Evolutionary conservation across 2,888 invertebrate genomes (phyloP).

Genomic region (Nymphalis polychloros): DNA sequence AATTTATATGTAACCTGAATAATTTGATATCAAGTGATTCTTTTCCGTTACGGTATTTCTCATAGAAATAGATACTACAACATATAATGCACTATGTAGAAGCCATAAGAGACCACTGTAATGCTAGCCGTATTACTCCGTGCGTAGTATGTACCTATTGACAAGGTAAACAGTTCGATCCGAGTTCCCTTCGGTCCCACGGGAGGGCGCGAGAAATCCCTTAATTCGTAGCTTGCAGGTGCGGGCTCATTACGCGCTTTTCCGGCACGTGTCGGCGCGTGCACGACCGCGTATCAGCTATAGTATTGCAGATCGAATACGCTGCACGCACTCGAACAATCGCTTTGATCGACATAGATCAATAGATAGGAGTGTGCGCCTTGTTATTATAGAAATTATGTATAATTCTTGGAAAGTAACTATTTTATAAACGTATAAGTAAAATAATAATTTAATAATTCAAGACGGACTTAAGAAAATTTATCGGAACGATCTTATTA

Average conservation of each 20-base stretch:
- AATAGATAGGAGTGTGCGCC: constrained; percentile 41
- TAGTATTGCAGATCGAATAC: constrained; percentile 58
- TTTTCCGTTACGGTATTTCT: neutral
- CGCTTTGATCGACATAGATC: constrained; percentile 54
- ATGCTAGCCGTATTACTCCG: constrained; percentile 64
- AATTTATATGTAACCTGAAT: neutral
- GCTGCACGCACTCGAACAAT: constrained; percentile 57
- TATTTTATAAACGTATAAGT: no score
- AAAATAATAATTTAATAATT: no score
- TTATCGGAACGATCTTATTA: no score
- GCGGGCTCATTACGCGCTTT: constrained; percentile 78
- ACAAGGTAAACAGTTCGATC: constrained; percentile 67
- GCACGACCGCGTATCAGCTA: constrained; percentile 53
- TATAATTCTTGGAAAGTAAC: no score
- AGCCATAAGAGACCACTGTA: constrained; percentile 43
- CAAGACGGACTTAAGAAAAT: no score
- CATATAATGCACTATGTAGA: constrained; percentile 34
- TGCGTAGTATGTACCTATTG: constrained; percentile 61
- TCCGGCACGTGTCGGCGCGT: constrained; percentile 75
- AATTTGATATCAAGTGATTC: neutral
- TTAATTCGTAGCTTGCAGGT: constrained; percentile 78
- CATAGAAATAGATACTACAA: constrained; percentile 17
- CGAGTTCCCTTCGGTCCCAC: constrained; percentile 68
- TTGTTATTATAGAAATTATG: constrained; percentile 24
- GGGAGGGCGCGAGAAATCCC: constrained; percentile 81